These are phyloP conservation scores for Olivierus martensii DNA, from an alignment of 1,140 invertebrate species.

Conservation along the genomic window DNA sequence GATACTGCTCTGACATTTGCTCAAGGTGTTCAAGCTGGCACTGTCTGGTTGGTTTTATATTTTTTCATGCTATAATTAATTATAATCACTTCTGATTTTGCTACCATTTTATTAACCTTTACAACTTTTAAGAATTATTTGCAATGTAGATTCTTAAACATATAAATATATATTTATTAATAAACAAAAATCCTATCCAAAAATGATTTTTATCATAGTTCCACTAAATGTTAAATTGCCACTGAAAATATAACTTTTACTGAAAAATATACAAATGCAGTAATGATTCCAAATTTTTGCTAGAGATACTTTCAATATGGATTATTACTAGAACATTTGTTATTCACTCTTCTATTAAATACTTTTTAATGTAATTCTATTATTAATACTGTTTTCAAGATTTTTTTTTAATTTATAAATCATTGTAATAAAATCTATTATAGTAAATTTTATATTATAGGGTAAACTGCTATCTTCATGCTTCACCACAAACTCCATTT, in stretches of 20 bases:
- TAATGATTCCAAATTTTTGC: background rate
- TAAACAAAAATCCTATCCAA: no score
- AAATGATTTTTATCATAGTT: no score
- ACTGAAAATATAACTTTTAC: no score
- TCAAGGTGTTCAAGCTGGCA: conserved; percentile 71
- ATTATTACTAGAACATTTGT: background rate
- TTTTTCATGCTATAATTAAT: no score
- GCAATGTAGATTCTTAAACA: no score
- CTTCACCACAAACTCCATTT: conserved; percentile 60
- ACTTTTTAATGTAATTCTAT: background rate
- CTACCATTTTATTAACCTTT: no score
- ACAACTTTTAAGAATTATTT: no score
- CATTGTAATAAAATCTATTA: background rate
- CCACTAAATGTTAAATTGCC: no score
- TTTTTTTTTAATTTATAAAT: conserved; percentile 1
- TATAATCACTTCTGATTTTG: no score
- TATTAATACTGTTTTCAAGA: background rate
- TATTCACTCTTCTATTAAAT: background rate
- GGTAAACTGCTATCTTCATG: conserved; percentile 66
- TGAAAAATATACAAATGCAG: no score
- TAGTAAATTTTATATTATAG: conserved; percentile 31
- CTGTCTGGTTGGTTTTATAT: conserved; percentile 56
- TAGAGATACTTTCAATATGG: background rate
- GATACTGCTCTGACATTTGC: conserved; percentile 43
- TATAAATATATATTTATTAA: no score